phyloP scores from a whole-genome alignment of 2,797 vertebrate genomes.

The Hypotaenidia philippensis region DNA sequence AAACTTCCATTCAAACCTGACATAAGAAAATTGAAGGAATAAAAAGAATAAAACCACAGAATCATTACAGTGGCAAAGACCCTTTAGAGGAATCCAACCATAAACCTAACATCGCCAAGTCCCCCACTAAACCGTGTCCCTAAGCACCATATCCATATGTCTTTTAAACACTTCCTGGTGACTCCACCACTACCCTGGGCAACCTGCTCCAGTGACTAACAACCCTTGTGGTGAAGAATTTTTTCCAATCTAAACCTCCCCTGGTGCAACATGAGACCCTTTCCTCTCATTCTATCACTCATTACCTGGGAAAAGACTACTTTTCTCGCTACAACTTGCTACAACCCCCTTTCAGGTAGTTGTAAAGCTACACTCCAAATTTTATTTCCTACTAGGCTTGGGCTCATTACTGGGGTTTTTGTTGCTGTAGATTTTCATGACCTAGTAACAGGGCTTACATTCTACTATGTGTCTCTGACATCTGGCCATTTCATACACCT shows the following conservation, averaged over 20 bases:
- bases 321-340: neutral
- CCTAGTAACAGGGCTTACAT: neutral
- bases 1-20: neutral
- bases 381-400: neutral
- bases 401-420: neutral
- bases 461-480: neutral
- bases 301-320: neutral
- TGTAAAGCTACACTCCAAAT: neutral
- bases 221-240: too few relatives aligned
- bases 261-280: accelerated
- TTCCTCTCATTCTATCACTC: neutral
- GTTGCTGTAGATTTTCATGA: neutral
- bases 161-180: neutral
- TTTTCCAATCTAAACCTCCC: neutral
- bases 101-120: neutral
- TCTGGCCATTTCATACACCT: neutral
- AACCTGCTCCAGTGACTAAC: accelerated
- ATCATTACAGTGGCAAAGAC: neutral
- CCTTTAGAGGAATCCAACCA: neutral
- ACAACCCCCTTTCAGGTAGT: neutral
- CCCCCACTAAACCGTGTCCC: neutral
- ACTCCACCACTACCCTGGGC: neutral
- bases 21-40: neutral
- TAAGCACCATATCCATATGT: neutral
- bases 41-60: neutral